Percentiles rank a stretch among this genome's conserved stretches.
These are phyloP conservation scores for Ranitomeya variabilis DNA, from an alignment of 2,113 vertebrate genomes.

Conservation along the genomic window DNA sequence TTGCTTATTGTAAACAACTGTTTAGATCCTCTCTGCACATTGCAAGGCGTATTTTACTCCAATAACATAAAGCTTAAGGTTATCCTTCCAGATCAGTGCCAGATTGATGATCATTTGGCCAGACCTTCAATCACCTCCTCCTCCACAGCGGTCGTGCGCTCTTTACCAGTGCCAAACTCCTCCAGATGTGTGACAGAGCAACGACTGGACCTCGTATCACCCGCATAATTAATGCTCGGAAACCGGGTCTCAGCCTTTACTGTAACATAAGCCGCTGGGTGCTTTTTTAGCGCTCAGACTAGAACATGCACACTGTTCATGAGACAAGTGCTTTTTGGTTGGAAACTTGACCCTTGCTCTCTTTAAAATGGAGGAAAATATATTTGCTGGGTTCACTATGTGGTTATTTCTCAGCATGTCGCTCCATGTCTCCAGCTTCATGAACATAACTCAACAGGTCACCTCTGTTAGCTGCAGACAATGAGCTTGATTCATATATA, in stretches of 20 bases:
- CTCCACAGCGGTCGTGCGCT: background rate
- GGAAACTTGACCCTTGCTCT: constrained; percentile 34
- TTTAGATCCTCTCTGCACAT: background rate
- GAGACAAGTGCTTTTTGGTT: constrained; percentile 25
- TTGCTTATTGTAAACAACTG: background rate
- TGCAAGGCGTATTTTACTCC: background rate
- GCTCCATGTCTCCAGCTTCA: constrained; percentile 28
- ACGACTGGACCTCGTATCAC: background rate
- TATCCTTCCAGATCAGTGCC: background rate
- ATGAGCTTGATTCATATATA: constrained; percentile 46
- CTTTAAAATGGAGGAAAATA: constrained; percentile 44
- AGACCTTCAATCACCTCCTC: constrained; percentile 4
- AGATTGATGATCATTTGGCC: background rate
- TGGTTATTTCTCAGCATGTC: constrained; percentile 54
- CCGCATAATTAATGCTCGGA: constrained; percentile 8
- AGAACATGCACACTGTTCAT: constrained; percentile 24
- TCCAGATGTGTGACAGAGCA: constrained; percentile 9
- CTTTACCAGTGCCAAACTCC: constrained; percentile 5
- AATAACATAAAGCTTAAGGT: background rate
- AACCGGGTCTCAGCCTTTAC: background rate
- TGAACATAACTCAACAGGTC: constrained; percentile 50
- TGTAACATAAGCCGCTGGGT: constrained; percentile 10
- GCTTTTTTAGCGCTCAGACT: background rate
- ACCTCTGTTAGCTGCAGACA: constrained; percentile 39
- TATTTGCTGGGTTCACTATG: constrained; percentile 44